Percentiles rank a stretch among this genome's conserved stretches.
Evolutionary conservation across 35 echinoderm and acorn worm species (phyloP).

Genomic region (Nesometra sesokonis): DNA sequence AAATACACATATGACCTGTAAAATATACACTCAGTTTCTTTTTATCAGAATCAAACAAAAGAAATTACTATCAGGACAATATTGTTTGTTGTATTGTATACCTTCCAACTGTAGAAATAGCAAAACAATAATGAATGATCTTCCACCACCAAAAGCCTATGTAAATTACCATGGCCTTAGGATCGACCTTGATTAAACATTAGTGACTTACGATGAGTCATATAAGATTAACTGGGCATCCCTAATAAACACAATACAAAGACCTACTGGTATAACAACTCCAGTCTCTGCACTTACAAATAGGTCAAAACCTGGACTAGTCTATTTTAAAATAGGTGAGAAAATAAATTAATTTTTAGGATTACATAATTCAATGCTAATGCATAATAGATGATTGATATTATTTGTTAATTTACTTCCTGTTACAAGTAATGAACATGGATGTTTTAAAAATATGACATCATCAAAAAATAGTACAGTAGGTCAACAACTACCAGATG

Average conservation of each 20-base stretch:
- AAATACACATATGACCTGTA: no score
- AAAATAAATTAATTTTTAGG: background rate
- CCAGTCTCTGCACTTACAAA: background rate
- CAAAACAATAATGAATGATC: background rate
- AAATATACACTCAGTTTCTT: no score
- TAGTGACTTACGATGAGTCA: background rate
- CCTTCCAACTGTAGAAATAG: background rate
- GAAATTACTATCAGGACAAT: no score
- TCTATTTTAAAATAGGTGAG: background rate
- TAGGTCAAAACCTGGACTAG: background rate
- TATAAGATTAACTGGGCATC: background rate
- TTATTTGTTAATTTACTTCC: no score
- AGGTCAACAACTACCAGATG: no score
- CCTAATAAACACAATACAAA: background rate
- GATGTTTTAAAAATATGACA: no score
- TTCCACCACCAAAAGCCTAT: background rate
- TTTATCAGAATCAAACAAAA: no score
- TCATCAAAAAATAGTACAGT: no score
- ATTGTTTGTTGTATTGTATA: no score
- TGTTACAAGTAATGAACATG: no score
- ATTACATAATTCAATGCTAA: no score
- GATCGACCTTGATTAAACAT: background rate
- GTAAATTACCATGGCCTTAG: background rate
- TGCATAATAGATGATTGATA: no score
- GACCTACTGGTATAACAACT: background rate